Evolutionary conservation across 2,888 invertebrate genomes (phyloP), one percentile per base, ranked within the genome.

Genomic region (Ditylenchus weischeri): DNA sequence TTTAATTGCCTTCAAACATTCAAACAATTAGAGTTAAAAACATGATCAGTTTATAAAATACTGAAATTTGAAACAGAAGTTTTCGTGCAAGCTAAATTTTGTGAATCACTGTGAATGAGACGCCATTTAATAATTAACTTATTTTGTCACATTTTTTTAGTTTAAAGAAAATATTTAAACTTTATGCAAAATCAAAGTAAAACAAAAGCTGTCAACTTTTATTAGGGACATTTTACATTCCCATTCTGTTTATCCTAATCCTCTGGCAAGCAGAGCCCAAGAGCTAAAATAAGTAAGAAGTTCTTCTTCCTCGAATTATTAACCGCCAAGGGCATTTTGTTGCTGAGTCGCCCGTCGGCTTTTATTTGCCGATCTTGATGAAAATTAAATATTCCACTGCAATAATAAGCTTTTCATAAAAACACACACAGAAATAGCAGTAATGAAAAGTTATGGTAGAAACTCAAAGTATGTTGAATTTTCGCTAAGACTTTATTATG

Each of bases 301-400:
- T n/a, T n/a, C n/a, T 51, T 51, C 23, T 23, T n/a, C 19, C 51
- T 23, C 23, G 19, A 51, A 51, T 51, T 51, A 51, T 51, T 51
- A 51, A 51, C 51, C 19, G 51, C 51, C 51, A n/a, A n/a, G 23
- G 51, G 51, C 51, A n/a, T 21, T 51, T 51, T 51, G 51, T 51
- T 51, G 51, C 19, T 8, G 19, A 51, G 19, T 51, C 51, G 23
- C 51, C 51, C 51, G 51, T 51, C 51, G 51, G 51, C 51, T 23
- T 51, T 23, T 51, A 51, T 51, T 51, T 51, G 51, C 51, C 51
- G 51, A 51, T 51, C 51, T 23, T 51, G 51, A 51, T 51, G 51
- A 51, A 51, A 51, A 51, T 51, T 51, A 51, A 51, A 51, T 51
- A 51, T 38, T 38, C 38, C 38, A 38, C 38, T 38, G 38, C 38